Conservation (phyloP, 2,797 vertebrate genomes). For the Lagodon rhomboides region DNA sequence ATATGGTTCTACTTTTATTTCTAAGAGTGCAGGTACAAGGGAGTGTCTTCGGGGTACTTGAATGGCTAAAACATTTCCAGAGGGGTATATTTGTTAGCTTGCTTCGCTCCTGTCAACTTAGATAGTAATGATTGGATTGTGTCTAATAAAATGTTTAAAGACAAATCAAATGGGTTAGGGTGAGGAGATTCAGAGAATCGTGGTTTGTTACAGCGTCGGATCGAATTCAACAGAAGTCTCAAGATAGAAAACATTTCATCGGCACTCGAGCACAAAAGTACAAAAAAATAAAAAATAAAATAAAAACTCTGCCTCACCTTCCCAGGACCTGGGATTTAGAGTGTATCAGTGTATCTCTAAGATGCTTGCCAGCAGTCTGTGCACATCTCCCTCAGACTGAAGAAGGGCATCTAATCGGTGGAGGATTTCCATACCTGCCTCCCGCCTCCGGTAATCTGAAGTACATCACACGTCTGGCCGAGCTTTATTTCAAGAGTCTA, state of each 20-base stretch:
- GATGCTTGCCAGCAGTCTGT: slow-evolving; percentile 52
- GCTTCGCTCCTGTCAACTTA: not conserved
- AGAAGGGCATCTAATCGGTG: slow-evolving; percentile 80
- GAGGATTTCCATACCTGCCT: slow-evolving; percentile 78
- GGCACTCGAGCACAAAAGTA: not conserved
- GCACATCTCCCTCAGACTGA: slow-evolving; percentile 58
- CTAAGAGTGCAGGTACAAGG: no score
- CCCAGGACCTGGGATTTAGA: slow-evolving; percentile 33
- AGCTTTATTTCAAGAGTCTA: slow-evolving; percentile 81
- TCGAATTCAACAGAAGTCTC: no score
- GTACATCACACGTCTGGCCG: slow-evolving; percentile 73
- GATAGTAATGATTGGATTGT: not conserved
- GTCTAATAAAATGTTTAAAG: not conserved
- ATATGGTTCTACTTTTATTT: no score
- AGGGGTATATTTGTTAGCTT: not conserved
- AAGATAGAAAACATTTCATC: not conserved
- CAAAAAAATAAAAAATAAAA: not conserved
- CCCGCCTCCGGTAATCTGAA: slow-evolving; percentile 74
- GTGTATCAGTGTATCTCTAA: slow-evolving; percentile 49
- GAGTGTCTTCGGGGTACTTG: not conserved
- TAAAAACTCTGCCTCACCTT: slow-evolving; percentile 24
- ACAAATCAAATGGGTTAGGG: no score
- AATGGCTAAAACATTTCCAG: no score
- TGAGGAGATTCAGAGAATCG: not conserved
- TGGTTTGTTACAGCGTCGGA: not conserved